phyloP scores from a whole-genome alignment of 2,888 invertebrate species.

The Sialis fuliginosa region DNA sequence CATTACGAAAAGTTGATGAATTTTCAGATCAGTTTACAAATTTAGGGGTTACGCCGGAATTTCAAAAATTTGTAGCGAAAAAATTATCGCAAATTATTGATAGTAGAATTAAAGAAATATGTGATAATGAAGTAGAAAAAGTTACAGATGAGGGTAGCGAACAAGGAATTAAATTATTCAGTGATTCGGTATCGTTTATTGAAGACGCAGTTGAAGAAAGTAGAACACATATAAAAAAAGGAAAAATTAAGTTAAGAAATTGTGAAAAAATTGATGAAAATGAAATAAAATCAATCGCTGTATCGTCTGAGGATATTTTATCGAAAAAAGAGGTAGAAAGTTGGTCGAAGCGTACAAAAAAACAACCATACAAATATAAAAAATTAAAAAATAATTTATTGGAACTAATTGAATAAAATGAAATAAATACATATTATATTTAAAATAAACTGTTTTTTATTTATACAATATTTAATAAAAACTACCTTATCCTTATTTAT shows the following conservation, averaged over 20 bases:
- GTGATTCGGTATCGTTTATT: slow-evolving; percentile 24
- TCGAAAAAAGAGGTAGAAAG: slow-evolving; percentile 29
- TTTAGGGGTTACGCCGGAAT: slow-evolving; percentile 30
- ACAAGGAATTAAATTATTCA: slow-evolving; percentile 31
- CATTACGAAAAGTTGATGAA: slow-evolving; percentile 25
- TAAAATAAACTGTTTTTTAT: too few species aligned
- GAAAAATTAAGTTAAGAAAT: slow-evolving; percentile 18
- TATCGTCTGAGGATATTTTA: slow-evolving; percentile 29
- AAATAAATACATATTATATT: too few species aligned
- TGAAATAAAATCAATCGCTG: slow-evolving; percentile 21
- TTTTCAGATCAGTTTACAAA: slow-evolving; percentile 34
- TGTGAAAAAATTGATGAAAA: slow-evolving; percentile 11
- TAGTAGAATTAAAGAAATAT: slow-evolving; percentile 20
- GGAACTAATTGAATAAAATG: slow-evolving; percentile 10
- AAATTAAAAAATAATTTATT: slow-evolving; percentile 22
- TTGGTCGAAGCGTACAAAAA: slow-evolving; percentile 36
- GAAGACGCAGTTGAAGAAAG: slow-evolving; percentile 24
- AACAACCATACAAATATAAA: slow-evolving; percentile 31
- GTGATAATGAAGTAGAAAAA: slow-evolving; percentile 3
- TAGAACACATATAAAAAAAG: slow-evolving; percentile 22
- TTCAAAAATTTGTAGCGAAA: slow-evolving; percentile 31
- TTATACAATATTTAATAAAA: too few species aligned
- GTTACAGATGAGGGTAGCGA: slow-evolving; percentile 15
- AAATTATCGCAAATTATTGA: slow-evolving; percentile 31
- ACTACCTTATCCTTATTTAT: too few species aligned